These are phyloP conservation scores for Andrena trimmerana DNA, from an alignment of 2,888 invertebrate species.

Conservation along the genomic window DNA sequence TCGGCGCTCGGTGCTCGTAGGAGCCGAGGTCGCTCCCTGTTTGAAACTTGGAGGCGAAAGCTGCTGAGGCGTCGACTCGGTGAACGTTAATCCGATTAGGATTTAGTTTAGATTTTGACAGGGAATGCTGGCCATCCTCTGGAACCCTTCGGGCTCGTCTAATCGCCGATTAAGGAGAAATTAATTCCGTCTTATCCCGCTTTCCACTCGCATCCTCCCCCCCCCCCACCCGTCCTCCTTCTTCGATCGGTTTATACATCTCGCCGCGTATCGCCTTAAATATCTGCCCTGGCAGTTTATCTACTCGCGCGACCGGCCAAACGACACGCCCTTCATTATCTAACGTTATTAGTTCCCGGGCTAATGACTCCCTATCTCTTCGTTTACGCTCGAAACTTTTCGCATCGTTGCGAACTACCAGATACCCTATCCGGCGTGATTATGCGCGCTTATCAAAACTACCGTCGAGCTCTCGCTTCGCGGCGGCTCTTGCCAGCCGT, in stretches of 20 bases:
- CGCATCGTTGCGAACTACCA: constrained; percentile 22
- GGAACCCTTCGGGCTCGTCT: constrained; percentile 47
- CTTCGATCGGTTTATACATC: constrained; percentile 12
- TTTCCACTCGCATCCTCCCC: constrained; percentile 9
- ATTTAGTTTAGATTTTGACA: constrained; percentile 74
- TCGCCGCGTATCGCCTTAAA: constrained; percentile 5
- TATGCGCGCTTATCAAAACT: constrained; percentile 10
- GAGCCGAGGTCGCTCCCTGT: background rate
- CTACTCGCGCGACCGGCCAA: background rate
- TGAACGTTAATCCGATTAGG: constrained; percentile 73
- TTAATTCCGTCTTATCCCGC: constrained; percentile 64
- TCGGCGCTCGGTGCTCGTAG: background rate
- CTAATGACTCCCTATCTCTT: constrained; percentile 4
- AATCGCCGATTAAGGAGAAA: constrained; percentile 73
- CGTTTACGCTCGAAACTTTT: constrained; percentile 27
- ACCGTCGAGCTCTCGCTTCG: constrained; percentile 10
- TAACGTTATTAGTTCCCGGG: background rate
- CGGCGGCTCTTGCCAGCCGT: background rate
- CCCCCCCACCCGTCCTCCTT: constrained; percentile 1
- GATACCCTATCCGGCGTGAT: constrained; percentile 10
- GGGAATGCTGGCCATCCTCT: constrained; percentile 32
- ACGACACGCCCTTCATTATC: constrained; percentile 4
- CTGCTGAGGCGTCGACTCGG: constrained; percentile 61
- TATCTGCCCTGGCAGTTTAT: constrained; percentile 7
- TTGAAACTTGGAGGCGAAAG: constrained; percentile 63